phyloP scores from a whole-genome alignment of 1,140 invertebrate species.

The honey bee (Apis mellifera) region Amel_HAv3.1 CM009932.2:1075001-1075500 shows the following conservation, averaged over 20 bases:
- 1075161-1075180: conserved; percentile 42
- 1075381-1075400: background rate
- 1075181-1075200: conserved; percentile 32
- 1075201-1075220: conserved; percentile 45
- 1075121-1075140: background rate
- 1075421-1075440: background rate
- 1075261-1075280: conserved; percentile 43
- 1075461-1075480: background rate
- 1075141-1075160: background rate
- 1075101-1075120: background rate
- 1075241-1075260: conserved; percentile 45
- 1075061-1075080: background rate
- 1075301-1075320: conserved; percentile 49
- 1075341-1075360: background rate
- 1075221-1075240: conserved; percentile 35
- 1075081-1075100: background rate
- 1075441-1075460: background rate
- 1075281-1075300: conserved; percentile 52
- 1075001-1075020: conserved; percentile 53
- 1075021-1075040: conserved; percentile 59
- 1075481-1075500: background rate
- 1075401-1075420: background rate
- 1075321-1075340: conserved; percentile 40
- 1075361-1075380: background rate
- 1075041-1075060: conserved; percentile 50